Evolutionary conservation across 1,140 invertebrate genomes (phyloP).

Genomic region (Pogonomyrmex barbatus): DNA sequence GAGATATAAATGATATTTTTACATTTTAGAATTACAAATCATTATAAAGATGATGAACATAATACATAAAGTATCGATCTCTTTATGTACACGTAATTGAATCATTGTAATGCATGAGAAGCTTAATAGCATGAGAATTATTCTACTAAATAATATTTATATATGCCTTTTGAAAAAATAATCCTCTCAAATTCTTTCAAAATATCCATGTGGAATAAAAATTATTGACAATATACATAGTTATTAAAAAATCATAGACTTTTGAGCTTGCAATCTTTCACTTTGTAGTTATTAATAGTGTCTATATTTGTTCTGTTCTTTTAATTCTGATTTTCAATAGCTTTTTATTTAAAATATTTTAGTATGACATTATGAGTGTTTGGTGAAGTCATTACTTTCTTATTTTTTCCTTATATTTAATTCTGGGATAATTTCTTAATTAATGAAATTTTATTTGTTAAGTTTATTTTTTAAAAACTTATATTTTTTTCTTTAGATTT

Average conservation of each 20-base stretch:
- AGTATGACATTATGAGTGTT: conserved; percentile 40
- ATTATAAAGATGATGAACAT: conserved; percentile 18
- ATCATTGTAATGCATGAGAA: conserved; percentile 65
- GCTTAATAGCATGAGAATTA: conserved; percentile 73
- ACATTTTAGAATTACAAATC: conserved; percentile 36
- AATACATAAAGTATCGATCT: not conserved
- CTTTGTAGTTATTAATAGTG: conserved; percentile 51
- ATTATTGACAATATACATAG: conserved; percentile 5
- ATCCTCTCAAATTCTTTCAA: conserved; percentile 38
- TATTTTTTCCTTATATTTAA: conserved; percentile 41
- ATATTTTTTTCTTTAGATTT: not conserved
- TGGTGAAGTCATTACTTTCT: conserved; percentile 43
- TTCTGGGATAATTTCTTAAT: conserved; percentile 12
- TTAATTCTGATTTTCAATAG: conserved; percentile 52
- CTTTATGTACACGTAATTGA: conserved; percentile 55
- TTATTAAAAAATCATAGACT: conserved; percentile 33
- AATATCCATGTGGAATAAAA: conserved; percentile 45
- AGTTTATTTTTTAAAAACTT: conserved; percentile 3
- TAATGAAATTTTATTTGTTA: conserved; percentile 4
- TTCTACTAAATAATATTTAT: conserved; percentile 63
- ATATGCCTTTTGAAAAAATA: conserved; percentile 40
- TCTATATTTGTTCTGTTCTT: conserved; percentile 56
- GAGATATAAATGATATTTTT: conserved; percentile 22
- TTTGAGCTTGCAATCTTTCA: conserved; percentile 61
- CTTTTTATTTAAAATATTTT: conserved; percentile 50